Evolutionary conservation across 2,888 invertebrate species (phyloP), one percentile per base, ranked within the genome.

Genomic region (Drosophila testacea): DNA sequence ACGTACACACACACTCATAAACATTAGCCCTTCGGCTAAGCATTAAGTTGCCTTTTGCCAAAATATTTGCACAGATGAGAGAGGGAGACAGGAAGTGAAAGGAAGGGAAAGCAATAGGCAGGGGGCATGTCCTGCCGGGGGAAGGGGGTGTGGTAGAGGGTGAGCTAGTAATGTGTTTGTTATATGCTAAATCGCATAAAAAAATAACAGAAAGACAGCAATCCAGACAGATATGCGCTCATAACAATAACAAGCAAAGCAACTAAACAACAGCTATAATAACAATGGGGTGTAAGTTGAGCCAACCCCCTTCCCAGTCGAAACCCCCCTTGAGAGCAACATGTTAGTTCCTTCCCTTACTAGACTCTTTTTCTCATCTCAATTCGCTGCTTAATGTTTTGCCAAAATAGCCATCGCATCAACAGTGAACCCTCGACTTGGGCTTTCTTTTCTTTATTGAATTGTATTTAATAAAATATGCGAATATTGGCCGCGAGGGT

Each of bases 151-250:
- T 6, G 32, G 32, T 9, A 11, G 51, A 59, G 69, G 62, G 54
- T 73, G 63, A 48, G 48, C 36, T 63, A 52, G 77, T 87, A 87
- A 84, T 88, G 83, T 85, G 83, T 88, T 83, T 88, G 83, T 83
- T 86, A 88, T 85, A 88, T 85, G 86, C 64, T 86, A 85, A 88
- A 88, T 86, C 73, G 73, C 76, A 86, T 86, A 86, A 88, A 83
- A 84, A 39, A 52, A 27, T 22, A 22, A 57, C 30, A 47, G 13
- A 34, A 28, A 73, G 39, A 54, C 63, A 56, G 51, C 56, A 59
- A 51, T 67, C 79, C 59, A 66, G 56, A 72, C 63, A 73, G 64
- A 64, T 67, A 56, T 76, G 48, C 52, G 71, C 36, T 56, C 73
- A 77, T 83, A 81, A 86, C 75, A 87, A 84, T 80, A 83, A 79